Evolutionary conservation across 2,888 invertebrate species (phyloP).

Genomic region (Dryobotodes eremita): DNA sequence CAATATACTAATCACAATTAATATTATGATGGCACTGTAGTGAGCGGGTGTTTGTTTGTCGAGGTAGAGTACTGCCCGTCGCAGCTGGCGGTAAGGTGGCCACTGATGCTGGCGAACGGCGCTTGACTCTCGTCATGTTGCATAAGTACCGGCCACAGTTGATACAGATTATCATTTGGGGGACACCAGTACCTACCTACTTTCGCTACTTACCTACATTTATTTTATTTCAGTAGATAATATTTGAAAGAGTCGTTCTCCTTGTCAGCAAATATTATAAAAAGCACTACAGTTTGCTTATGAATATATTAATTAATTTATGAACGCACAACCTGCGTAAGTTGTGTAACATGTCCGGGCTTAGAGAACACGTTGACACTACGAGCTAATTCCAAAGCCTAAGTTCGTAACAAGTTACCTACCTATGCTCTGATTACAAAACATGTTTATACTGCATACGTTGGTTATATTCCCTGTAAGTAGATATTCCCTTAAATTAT

Average conservation of each 20-base stretch:
- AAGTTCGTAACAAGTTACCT: not conserved
- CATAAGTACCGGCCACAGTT: constrained; percentile 84
- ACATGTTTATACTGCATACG: not conserved
- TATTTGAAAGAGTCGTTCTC: constrained; percentile 61
- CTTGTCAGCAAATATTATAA: constrained; percentile 58
- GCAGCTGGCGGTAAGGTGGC: constrained; percentile 74
- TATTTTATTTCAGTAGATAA: constrained; percentile 65
- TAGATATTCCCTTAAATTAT: not conserved
- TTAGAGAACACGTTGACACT: constrained; percentile 9
- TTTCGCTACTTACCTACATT: constrained; percentile 84
- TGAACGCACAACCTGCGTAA: not conserved
- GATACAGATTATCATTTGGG: constrained; percentile 90
- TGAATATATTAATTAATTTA: constrained; percentile 5
- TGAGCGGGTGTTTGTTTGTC: constrained; percentile 34
- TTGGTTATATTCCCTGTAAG: not conserved
- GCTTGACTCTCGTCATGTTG: constrained; percentile 77
- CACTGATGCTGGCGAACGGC: constrained; percentile 81
- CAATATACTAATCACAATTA: constrained; percentile 42
- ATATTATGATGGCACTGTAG: constrained; percentile 47
- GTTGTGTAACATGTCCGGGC: constrained; percentile 28
- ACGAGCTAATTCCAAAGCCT: constrained; percentile 7
- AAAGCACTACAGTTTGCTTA: constrained; percentile 3
- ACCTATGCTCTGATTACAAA: constrained; percentile 16
- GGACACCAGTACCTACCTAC: constrained; percentile 86
- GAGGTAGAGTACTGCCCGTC: constrained; percentile 68